Conservation (phyloP, 53 echinoderm and acorn worm species). For the Echinometra lucunter region DNA sequence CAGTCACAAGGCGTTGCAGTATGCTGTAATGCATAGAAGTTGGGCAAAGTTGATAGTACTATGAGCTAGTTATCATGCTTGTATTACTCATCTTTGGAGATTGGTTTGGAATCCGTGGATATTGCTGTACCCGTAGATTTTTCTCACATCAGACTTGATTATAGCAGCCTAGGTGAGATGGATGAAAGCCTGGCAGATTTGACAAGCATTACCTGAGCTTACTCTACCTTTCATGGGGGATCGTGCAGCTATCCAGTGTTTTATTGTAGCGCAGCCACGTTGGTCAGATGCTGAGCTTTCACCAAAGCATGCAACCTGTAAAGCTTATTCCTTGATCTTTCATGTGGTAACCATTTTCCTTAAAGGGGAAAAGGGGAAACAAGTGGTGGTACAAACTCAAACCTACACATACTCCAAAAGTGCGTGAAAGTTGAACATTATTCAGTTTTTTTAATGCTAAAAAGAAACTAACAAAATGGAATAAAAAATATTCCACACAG, state of each 20-base stretch:
- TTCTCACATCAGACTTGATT: conserved; percentile 17
- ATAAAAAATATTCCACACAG: no score
- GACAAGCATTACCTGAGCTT: conserved; percentile 31
- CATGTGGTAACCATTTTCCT: conserved; percentile 36
- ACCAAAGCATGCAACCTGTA: conserved; percentile 21
- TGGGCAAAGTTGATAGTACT: no score
- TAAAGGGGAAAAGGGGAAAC: no score
- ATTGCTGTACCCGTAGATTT: neutral
- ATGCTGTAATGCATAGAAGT: no score
- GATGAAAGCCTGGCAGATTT: neutral
- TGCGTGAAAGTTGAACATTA: no score
- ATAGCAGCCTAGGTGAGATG: neutral
- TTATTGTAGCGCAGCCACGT: neutral
- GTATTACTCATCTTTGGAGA: neutral
- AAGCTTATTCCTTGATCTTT: neutral
- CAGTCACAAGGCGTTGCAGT: no score
- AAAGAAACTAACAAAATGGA: no score
- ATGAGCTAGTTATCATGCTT: neutral
- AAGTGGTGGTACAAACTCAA: no score
- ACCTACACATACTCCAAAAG: no score
- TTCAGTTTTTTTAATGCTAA: no score
- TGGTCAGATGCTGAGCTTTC: neutral
- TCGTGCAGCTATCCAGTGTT: neutral
- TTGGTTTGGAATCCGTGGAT: neutral
- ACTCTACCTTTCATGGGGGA: neutral